Conservation (phyloP, 2,797 vertebrate genomes). For the Toxotes lorentzi region DNA sequence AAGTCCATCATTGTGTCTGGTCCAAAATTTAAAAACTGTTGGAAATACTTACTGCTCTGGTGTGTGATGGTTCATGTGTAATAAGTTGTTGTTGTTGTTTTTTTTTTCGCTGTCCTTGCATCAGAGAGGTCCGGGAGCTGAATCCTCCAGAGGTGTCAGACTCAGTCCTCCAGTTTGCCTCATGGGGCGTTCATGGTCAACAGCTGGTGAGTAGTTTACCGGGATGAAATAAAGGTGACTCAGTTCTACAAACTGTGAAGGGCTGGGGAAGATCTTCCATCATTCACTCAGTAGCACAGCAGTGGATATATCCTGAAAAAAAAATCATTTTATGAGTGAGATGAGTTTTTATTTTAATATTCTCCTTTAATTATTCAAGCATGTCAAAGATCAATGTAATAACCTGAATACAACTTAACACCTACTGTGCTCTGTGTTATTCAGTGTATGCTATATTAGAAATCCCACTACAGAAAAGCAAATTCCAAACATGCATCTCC, state of each 20-base stretch:
- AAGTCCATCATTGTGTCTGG: neutral
- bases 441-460: neutral
- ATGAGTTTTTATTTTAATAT: neutral
- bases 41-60: neutral
- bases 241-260: neutral
- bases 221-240: neutral
- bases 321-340: neutral
- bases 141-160: slow-evolving; percentile 85
- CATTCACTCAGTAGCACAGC: neutral
- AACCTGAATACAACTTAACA: neutral
- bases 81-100: neutral
- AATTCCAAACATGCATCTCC: neutral
- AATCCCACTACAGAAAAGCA: neutral
- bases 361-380: neutral
- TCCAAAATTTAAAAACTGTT: neutral
- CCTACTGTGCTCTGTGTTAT: neutral
- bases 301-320: neutral
- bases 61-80: neutral
- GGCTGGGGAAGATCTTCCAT: neutral
- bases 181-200: slow-evolving; percentile 82
- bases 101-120: neutral
- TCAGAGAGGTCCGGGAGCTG: slow-evolving; percentile 84
- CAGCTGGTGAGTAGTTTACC: slow-evolving; percentile 80
- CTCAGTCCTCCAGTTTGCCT: slow-evolving; percentile 85
- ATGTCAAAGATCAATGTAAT: neutral